Base-by-base conservation (phyloP, 1,140 invertebrate genomes). In the Bombus polaris region DNA sequence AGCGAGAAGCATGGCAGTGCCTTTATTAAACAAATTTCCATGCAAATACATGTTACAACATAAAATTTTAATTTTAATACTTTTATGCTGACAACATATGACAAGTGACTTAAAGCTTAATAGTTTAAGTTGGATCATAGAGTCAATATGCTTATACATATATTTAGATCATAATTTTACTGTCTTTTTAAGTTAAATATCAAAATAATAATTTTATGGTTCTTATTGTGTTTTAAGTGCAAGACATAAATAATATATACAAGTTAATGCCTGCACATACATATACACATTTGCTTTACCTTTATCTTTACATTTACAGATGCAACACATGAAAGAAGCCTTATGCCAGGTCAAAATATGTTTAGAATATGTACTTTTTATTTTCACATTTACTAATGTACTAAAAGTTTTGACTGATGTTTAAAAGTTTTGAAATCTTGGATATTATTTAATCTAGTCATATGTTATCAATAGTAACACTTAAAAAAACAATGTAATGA, bases 391-490 rank as follows among this genome's bases (percentile, higher is more conserved):
- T 72, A 80, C 13, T 80, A 85, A n/a, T 42, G 18, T 65, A 57
- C 15, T 85, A n/a, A 47, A 80, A 35, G 22, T 62, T 53, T 73
- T 57, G 39, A 80, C 42, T 32, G 68, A 83, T 53, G 25, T 75
- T 57, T 85, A 25, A 68, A 87, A 68, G 83, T 86, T 87, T 87
- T 62, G 62, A 85, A 92, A 87, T 92, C 78, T 90, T 53, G 47
- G 87, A 92, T 90, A 93, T 92, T 92, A 71, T 91, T 87, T 90
- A 90, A 91, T 93, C 93, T 93, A 93, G 93, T 93, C 93, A 93
- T 79, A 83, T 59, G 65, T 84, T 92, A 89, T 91, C 87, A 81
- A 76, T 87, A 91, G 57, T 81, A 88, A 76, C 83, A 91, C 76
- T 91, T 91, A 85, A 85, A 83, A 77, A 83, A 90, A 62, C 78